Conservation (phyloP, 2,113 vertebrate genomes). For the Macrotis lagotis region DNA sequence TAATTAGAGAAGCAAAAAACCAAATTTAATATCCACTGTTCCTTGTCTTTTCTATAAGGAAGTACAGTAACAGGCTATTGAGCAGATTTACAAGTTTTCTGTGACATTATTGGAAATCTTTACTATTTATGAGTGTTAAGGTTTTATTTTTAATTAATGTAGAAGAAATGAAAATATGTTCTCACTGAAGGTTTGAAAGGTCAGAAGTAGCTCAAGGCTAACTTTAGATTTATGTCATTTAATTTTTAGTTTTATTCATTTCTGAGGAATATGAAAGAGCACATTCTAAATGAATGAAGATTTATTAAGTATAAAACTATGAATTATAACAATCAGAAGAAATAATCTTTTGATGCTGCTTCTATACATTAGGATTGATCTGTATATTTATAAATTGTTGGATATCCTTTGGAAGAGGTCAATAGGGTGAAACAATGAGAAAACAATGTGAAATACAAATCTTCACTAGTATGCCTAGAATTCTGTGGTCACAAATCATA, state of each 20-base stretch:
- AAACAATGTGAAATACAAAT: neutral
- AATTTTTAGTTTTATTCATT: neutral
- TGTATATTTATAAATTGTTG: neutral
- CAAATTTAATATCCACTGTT: neutral
- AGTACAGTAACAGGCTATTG: neutral
- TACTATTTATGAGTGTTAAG: neutral
- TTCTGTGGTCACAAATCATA: neutral
- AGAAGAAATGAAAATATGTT: neutral
- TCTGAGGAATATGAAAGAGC: no score
- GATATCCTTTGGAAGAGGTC: neutral
- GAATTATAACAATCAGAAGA: neutral
- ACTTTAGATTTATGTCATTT: neutral
- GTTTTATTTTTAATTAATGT: conserved; percentile 18
- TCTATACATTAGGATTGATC: neutral
- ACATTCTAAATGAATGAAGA: neutral
- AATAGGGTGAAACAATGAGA: neutral
- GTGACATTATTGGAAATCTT: neutral
- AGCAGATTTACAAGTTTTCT: neutral
- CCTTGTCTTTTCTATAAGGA: neutral
- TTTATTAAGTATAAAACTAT: no score
- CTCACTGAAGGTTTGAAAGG: neutral
- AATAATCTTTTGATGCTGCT: neutral
- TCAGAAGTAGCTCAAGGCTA: neutral
- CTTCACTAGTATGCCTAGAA: neutral
- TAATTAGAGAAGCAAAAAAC: neutral